Evolutionary conservation across 2,113 vertebrate species (phyloP).

Genomic region (Baryphthengus martii): DNA sequence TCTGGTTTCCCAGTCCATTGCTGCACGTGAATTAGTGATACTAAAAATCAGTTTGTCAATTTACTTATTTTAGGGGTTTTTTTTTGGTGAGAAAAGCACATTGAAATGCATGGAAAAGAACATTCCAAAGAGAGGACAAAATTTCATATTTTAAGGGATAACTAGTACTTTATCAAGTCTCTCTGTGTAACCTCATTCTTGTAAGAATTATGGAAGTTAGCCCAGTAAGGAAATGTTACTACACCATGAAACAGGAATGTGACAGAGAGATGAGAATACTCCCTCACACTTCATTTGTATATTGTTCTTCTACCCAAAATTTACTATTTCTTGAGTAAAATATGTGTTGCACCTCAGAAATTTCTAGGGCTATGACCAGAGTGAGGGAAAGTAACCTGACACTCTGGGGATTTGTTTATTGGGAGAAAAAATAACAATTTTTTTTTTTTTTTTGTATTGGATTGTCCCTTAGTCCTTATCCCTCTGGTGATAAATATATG

Average conservation of each 20-base stretch:
- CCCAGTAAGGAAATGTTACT: constrained; percentile 49
- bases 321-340: not conserved
- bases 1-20: not conserved
- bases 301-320: not conserved
- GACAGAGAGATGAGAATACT: constrained; percentile 7
- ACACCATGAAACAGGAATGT: constrained; percentile 30
- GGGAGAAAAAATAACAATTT: not conserved
- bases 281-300: constrained; percentile 4
- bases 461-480: not conserved
- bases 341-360: not conserved
- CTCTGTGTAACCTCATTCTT: not conserved
- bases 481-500: not conserved
- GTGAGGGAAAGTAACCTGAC: not conserved
- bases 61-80: not conserved
- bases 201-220: constrained; percentile 1
- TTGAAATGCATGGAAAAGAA: not conserved
- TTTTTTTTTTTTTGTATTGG: not conserved
- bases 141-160: not conserved
- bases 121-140: not conserved
- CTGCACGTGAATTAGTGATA: not conserved
- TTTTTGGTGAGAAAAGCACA: not conserved
- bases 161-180: not conserved
- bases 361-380: not conserved
- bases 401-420: not conserved
- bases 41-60: not conserved